Evolutionary conservation across 2,797 vertebrate genomes (phyloP), one percentile per base, ranked within the genome.

Genomic region (Crossoptilon crossoptilon): DNA sequence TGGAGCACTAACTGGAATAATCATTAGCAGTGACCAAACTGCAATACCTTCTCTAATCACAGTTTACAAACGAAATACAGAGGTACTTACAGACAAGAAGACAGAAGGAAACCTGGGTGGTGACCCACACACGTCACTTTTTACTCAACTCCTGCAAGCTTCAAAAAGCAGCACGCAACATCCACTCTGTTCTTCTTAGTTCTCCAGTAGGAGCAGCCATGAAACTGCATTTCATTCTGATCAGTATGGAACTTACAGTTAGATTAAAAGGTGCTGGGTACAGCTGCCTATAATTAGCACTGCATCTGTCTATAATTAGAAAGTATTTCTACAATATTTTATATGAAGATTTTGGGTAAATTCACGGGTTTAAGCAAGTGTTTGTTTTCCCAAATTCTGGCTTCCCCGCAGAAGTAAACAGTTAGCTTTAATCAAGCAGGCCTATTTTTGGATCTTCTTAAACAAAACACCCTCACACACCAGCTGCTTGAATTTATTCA

Each of bases 371-470:
- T 91, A 35, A 56, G 12, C 16, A 70, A 81, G 58, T 27, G 27
- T 41, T 19, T 71, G n/a, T 88, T 93, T 92, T 72, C 69, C 73
- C 80, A 83, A 85, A 80, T 71, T 88, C 58, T 63, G 24, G 29
- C 31, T 91, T 87, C 35, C 49, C 66, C 71, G 41, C 53, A 72
- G 58, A 90, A 55, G 8, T 71, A 56, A 91, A 78, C 46, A 81
- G 39, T 91, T 71, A 88, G 85, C 94, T 93, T 83, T 87, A 88
- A 93, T 84, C 89, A 93, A 92, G 49, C 9, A 84, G 26, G 51
- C 35, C 37, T 93, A 91, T 69, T 90, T 91, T 69, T 46, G 51
- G 55, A 74, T 78, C 31, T 77, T 87, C 66, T 91, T 87, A 80
- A 95, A 72, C 8, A 5, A 87, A 94, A 91, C 56, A 7, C 73